These are phyloP conservation scores for Pocota personata DNA, from an alignment of 2,888 invertebrate genomes.

Conservation along the genomic window DNA sequence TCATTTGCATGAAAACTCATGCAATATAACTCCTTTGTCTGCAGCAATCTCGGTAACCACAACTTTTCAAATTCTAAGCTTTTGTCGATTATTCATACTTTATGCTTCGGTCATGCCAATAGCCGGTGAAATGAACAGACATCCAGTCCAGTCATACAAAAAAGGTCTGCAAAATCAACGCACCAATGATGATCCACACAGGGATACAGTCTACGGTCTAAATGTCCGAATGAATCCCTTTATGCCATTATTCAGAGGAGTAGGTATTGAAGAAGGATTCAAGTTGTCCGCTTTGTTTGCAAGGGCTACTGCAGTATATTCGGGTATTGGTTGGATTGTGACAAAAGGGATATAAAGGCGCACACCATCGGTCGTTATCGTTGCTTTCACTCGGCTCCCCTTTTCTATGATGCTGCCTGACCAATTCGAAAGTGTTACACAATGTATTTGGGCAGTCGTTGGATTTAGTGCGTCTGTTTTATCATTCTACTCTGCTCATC, in stretches of 20 bases:
- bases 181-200: constrained; percentile 46
- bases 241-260: constrained; percentile 54
- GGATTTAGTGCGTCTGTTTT: constrained; percentile 67
- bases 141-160: neutral
- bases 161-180: neutral
- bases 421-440: constrained; percentile 68
- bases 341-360: constrained; percentile 42
- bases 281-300: constrained; percentile 61
- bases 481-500: constrained; percentile 14
- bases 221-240: constrained; percentile 62
- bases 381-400: neutral
- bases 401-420: constrained; percentile 3
- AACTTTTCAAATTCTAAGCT: constrained; percentile 30
- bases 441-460: constrained; percentile 67
- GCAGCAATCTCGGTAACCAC: constrained; percentile 33
- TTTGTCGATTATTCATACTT: constrained; percentile 64
- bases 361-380: constrained; percentile 33
- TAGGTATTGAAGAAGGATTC: constrained; percentile 47
- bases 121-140: constrained; percentile 52
- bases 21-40: constrained; percentile 36
- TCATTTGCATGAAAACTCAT: constrained; percentile 57
- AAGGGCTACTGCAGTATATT: constrained; percentile 23
- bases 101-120: constrained; percentile 45
- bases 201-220: constrained; percentile 2
- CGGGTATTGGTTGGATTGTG: constrained; percentile 39